Evolutionary conservation across 2,888 invertebrate genomes (phyloP).

Genomic region (Lasioglossum morio): DNA sequence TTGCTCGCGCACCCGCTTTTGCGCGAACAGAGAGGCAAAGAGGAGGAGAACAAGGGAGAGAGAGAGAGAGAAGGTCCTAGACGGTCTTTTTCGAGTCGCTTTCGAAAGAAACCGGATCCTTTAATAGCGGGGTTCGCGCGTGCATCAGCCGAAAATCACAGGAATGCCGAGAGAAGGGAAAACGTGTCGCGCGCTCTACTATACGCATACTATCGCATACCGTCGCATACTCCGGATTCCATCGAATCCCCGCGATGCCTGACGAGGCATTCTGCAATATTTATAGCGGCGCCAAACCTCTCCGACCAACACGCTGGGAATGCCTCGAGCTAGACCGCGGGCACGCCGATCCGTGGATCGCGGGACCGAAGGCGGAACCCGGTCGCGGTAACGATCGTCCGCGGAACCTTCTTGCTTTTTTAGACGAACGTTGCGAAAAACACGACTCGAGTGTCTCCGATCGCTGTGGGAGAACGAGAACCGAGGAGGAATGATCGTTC

Average conservation of each 20-base stretch:
- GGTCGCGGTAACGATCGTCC: not conserved
- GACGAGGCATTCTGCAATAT: slow-evolving; percentile 36
- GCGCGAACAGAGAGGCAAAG: not conserved
- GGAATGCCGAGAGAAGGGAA: slow-evolving; percentile 30
- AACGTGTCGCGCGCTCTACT: not conserved
- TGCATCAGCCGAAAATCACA: slow-evolving; percentile 9
- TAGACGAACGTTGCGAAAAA: not conserved
- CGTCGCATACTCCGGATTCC: slow-evolving; percentile 12
- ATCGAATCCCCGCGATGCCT: not conserved
- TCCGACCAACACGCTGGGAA: slow-evolving; percentile 12
- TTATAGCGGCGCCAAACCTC: slow-evolving; percentile 47
- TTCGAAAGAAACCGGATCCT: slow-evolving; percentile 22
- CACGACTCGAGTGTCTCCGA: not conserved
- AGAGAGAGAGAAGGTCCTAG: not conserved
- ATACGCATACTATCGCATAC: not conserved
- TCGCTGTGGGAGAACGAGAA: slow-evolving; percentile 13
- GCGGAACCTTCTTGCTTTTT: slow-evolving; percentile 9
- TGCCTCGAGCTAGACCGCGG: not conserved
- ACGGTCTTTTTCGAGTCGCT: not conserved
- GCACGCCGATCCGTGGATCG: not conserved
- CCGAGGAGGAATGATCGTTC: not conserved
- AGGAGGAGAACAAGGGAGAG: not conserved
- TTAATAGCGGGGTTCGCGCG: slow-evolving; percentile 24
- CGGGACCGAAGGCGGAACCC: not conserved
- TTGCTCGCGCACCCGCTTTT: not conserved